These are phyloP conservation scores for Callorhinus ursinus DNA, from an alignment of 2,113 vertebrate species.

Conservation along the genomic window DNA sequence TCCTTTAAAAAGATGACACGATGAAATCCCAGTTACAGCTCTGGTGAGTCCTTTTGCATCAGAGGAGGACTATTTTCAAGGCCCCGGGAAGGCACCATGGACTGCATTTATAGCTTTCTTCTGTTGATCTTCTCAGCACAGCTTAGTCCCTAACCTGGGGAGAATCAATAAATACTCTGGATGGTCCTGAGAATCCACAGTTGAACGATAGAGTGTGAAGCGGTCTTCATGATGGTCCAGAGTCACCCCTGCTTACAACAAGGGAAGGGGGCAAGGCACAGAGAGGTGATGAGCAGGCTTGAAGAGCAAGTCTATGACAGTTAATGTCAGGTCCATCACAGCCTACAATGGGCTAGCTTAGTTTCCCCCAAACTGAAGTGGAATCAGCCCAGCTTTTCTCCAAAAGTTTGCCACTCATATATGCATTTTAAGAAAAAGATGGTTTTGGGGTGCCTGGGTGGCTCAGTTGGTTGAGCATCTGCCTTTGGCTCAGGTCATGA, in stretches of 20 bases:
- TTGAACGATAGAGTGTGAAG: background rate
- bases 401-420: background rate
- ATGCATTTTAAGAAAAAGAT: background rate
- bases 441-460: background rate
- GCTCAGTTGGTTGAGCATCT: too few species aligned
- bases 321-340: background rate
- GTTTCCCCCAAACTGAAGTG: background rate
- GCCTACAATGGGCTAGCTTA: background rate
- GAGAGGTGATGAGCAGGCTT: background rate
- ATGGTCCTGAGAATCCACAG: background rate
- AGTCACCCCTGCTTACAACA: background rate
- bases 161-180: background rate
- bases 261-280: background rate
- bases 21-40: background rate
- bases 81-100: background rate
- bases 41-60: background rate
- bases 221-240: background rate
- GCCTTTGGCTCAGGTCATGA: too few species aligned
- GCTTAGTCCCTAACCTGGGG: background rate
- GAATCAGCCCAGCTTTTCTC: background rate
- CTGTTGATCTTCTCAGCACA: background rate
- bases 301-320: background rate
- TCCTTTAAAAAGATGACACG: constrained; percentile 7
- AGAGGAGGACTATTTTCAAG: background rate
- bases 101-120: background rate